Evolutionary conservation across 2,113 vertebrate species (phyloP), one percentile per base, ranked within the genome.

Genomic region (Pleuronectes platessa): DNA sequence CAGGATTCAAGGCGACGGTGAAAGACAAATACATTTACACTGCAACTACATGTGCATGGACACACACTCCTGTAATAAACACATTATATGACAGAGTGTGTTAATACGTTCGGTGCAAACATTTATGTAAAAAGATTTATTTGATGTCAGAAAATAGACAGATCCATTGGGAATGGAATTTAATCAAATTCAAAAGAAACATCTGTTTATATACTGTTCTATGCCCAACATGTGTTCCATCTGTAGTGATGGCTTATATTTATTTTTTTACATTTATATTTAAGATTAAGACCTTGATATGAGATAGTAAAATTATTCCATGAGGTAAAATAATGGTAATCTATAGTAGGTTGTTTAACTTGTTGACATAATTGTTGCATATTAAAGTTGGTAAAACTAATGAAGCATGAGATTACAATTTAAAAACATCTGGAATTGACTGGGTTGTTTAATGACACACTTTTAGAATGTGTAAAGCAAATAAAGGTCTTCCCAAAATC

Each of bases 1-100:
- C 18, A 67, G 51, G 53, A 68, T 56, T 79, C 59, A 76, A 75
- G 59, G 51, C 13, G 4, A 63, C 37, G 59, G 31, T 65, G 35
- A 2, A 55, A 61, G 23, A 27, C 20, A 63, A 35, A 35, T 31
- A 37, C 55, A 42, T 60, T 72, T 70, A 14, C 20, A 5, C 23
- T 64, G 14, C 15, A 49, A 40, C 26, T 35, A 65, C 31, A 7
- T 3, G 27, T 31, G 31, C 23, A 35, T 2, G 6, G 20, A 63
- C 24, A 55, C 62, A 66, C 62, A 66, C 51, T 76, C 24, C 6
- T 35, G 2, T 13, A 51, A 4, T 54, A 20, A 5, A 49, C 13
- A 49, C 17, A 49, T 31, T 6, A 31, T 31, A 31, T 31, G 31
- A 31, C 6, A 7, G 6, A 31, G 31, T 31, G 31, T 31, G 31